phyloP scores from a whole-genome alignment of 1,140 invertebrate species.

The Drosophila chauvacae region DNA sequence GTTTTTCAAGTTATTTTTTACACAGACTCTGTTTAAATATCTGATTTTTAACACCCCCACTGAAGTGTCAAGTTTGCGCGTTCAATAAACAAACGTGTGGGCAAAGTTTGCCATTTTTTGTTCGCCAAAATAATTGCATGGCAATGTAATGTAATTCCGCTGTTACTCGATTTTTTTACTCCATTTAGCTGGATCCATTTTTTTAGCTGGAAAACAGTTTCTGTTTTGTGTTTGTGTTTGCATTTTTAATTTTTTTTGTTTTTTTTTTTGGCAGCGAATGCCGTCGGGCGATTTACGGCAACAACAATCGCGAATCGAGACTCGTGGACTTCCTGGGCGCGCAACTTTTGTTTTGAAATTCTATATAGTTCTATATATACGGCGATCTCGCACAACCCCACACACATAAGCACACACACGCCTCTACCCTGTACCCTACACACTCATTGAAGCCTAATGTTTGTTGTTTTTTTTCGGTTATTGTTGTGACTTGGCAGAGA shows the following conservation, averaged over 20 bases:
- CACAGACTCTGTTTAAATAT: background rate
- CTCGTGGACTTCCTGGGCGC: conserved; percentile 43
- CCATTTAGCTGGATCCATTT: background rate
- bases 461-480: conserved; percentile 56
- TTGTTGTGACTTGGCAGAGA: conserved; percentile 55
- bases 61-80: conserved; percentile 1
- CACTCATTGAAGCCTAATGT: conserved; percentile 28
- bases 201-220: conserved; percentile 18
- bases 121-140: background rate
- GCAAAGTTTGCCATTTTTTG: conserved; percentile 4
- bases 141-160: conserved; percentile 1
- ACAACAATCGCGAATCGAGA: conserved; percentile 38
- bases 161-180: background rate
- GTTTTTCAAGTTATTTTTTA: background rate
- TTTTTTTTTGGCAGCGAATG: conserved; percentile 33
- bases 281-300: conserved; percentile 33
- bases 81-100: conserved; percentile 17
- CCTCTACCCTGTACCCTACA: background rate
- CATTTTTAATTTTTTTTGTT: conserved; percentile 18
- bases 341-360: conserved; percentile 51
- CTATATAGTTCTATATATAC: conserved; percentile 42
- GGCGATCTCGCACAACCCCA: conserved; percentile 22
- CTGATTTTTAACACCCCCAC: background rate
- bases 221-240: conserved; percentile 30
- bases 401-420: background rate